These are phyloP conservation scores for Apodemus agrarius DNA, from an alignment of 2,797 vertebrate genomes.

Conservation along the genomic window DNA sequence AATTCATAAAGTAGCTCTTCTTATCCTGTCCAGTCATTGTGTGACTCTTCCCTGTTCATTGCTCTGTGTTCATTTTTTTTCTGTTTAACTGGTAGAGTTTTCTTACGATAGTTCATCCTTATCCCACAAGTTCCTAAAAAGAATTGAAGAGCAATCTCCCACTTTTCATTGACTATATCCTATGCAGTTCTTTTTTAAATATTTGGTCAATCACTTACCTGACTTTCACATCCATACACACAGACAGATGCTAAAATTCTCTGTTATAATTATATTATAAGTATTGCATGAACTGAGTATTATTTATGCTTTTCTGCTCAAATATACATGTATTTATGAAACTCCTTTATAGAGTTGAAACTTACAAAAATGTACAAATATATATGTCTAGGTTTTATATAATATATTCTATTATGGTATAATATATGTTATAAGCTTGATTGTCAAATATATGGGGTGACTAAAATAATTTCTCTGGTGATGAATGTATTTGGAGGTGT, in stretches of 20 bases:
- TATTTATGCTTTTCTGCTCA: neutral
- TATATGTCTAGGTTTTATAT: neutral
- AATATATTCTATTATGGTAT: neutral
- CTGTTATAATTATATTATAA: neutral
- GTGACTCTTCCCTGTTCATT: neutral
- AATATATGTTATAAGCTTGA: neutral
- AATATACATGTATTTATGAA: neutral
- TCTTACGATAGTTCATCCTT: neutral
- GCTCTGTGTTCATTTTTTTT: neutral
- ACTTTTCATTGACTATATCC: neutral
- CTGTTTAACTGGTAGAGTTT: neutral
- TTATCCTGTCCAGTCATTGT: neutral
- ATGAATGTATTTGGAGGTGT: neutral
- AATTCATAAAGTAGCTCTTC: neutral
- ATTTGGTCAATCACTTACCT: neutral
- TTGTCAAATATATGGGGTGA: neutral
- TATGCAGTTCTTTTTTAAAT: fast-evolving
- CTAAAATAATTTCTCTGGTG: neutral
- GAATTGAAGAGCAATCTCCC: neutral
- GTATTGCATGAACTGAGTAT: neutral
- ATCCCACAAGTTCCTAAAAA: neutral
- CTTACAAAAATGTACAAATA: neutral
- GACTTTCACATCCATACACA: neutral
- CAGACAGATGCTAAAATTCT: neutral
- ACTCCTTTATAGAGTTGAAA: neutral